A percentile compares a stretch with the other conserved stretches of the same genome.
phyloP scores from a whole-genome alignment of 92 coral and sea anemone species.

The Actinostola sp. region DNA sequence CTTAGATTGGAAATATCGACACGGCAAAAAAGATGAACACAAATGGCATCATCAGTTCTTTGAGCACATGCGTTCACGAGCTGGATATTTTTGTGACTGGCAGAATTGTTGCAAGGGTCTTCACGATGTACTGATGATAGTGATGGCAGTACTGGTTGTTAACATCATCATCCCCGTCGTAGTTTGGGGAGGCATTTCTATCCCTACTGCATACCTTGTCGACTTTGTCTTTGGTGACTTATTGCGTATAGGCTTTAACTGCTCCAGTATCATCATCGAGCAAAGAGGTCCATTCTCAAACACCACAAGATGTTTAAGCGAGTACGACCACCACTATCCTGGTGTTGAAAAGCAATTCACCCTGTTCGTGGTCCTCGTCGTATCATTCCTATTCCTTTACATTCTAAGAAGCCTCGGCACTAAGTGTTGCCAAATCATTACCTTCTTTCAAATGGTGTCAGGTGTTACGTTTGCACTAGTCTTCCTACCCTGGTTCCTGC shows the following conservation, averaged over 20 bases:
- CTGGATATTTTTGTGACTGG: constrained; percentile 83
- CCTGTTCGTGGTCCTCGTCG: constrained; percentile 44
- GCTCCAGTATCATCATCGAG: constrained; percentile 24
- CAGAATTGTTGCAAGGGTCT: constrained; percentile 50
- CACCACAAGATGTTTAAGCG: constrained; percentile 21
- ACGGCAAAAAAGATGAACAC: constrained; percentile 56
- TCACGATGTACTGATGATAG: constrained; percentile 48
- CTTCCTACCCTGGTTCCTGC: constrained; percentile 78
- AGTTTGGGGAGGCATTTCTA: constrained; percentile 66
- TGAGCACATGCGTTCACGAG: constrained; percentile 74
- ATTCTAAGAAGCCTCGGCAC: constrained; percentile 14
- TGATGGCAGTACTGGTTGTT: constrained; percentile 54
- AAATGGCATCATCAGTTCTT: constrained; percentile 80
- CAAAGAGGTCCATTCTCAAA: constrained; percentile 17
- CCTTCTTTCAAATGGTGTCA: constrained; percentile 46
- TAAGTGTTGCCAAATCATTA: constrained; percentile 12
- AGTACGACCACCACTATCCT: constrained; percentile 38
- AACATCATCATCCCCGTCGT: constrained; percentile 68
- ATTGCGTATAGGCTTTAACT: constrained; percentile 69
- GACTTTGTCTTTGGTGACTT: constrained; percentile 67
- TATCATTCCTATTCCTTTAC: constrained; percentile 28
- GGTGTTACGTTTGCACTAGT: constrained; percentile 51
- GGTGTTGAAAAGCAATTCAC: constrained; percentile 41
- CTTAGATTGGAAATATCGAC: constrained; percentile 80
- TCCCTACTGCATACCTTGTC: constrained; percentile 75